These are phyloP conservation scores for Nemotelus pantherinus DNA, from an alignment of 2,888 invertebrate genomes.

Conservation along the genomic window DNA sequence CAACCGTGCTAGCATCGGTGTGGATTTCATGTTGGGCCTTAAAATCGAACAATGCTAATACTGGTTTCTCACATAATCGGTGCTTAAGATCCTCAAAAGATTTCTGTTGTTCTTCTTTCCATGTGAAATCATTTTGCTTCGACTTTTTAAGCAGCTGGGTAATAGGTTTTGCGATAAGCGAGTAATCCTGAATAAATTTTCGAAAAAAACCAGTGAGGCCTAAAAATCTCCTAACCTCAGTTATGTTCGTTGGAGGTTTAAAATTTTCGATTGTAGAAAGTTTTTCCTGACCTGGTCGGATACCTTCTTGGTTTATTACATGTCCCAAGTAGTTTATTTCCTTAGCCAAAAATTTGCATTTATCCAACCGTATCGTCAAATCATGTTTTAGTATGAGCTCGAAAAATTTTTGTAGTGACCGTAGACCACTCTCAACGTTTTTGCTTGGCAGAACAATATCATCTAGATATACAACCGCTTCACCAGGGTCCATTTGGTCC, in stretches of 20 bases:
- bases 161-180: constrained; percentile 33
- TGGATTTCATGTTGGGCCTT: constrained; percentile 55
- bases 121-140: too few relatives aligned
- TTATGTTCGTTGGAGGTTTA: constrained; percentile 36
- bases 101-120: constrained; percentile 16
- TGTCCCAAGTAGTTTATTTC: too few relatives aligned
- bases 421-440: too few relatives aligned
- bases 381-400: too few relatives aligned
- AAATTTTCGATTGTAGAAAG: constrained; percentile 36
- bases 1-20: constrained; percentile 55
- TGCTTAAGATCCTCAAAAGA: constrained; percentile 45
- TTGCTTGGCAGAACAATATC: background rate
- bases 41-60: constrained; percentile 38
- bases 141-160: constrained; percentile 37
- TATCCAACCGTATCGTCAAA: too few relatives aligned
- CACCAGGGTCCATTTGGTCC: background rate
- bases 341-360: too few relatives aligned
- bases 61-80: constrained; percentile 34
- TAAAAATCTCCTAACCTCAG: constrained; percentile 44
- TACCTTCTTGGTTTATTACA: too few relatives aligned
- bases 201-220: constrained; percentile 46
- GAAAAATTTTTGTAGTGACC: too few relatives aligned
- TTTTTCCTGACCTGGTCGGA: constrained; percentile 37
- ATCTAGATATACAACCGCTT: background rate
- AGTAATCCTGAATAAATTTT: constrained; percentile 42